Conservation (phyloP, 2,888 invertebrate genomes). For the Diloba caeruleocephala region DNA sequence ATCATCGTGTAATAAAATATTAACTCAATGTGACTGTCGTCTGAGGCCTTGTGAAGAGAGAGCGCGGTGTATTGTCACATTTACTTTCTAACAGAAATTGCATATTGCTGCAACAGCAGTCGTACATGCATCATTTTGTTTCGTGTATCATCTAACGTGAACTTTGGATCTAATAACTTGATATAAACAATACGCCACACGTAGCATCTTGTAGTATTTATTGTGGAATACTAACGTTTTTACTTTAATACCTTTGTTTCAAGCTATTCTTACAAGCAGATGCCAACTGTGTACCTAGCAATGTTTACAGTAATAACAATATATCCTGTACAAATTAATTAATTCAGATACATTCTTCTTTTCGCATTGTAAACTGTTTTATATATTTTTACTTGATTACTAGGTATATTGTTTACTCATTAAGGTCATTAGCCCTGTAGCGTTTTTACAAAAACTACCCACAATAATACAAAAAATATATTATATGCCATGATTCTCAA, state of each 20-base stretch:
- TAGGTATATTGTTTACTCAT: no score
- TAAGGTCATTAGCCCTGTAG: no score
- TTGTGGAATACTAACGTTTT: no score
- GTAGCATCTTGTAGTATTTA: no score
- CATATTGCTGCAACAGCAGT: conserved; percentile 44
- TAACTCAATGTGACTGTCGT: conserved; percentile 20
- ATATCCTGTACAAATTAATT: neutral
- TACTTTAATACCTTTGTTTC: no score
- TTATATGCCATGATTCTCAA: no score
- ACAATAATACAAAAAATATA: no score
- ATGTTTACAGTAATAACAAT: neutral
- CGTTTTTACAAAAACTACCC: neutral
- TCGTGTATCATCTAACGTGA: conserved; percentile 4
- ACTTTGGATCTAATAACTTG: neutral
- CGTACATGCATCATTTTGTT: conserved; percentile 5
- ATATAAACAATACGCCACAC: neutral
- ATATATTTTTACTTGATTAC: neutral
- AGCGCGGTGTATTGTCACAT: conserved; percentile 58
- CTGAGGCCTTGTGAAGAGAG: conserved; percentile 54
- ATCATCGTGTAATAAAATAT: conserved; percentile 13
- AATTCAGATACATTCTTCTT: neutral
- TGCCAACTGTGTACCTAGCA: neutral
- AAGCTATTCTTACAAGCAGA: no score
- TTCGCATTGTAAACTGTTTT: neutral
- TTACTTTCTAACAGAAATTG: conserved; percentile 61